Percentiles rank a stretch among this genome's conserved stretches.
Conservation (phyloP, 2,888 invertebrate species). For the Diarsia dahlii region DNA sequence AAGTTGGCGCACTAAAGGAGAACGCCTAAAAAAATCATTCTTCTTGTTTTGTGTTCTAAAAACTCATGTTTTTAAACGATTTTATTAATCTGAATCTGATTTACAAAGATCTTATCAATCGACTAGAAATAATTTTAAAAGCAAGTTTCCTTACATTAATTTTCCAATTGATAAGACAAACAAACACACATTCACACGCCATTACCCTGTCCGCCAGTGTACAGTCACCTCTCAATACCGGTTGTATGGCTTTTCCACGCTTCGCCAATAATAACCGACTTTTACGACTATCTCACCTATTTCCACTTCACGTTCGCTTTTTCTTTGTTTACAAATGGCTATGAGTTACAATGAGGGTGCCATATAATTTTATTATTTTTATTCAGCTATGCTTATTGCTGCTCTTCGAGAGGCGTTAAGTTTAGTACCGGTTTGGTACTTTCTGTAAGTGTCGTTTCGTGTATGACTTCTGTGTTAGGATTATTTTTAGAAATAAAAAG, state of each 20-base stretch:
- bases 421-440: conserved; percentile 17
- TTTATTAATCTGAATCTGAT: not conserved
- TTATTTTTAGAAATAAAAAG: not conserved
- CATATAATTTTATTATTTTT: conserved; percentile 61
- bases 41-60: not conserved
- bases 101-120: not conserved
- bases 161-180: not conserved
- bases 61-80: not conserved
- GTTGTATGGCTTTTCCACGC: conserved; percentile 59
- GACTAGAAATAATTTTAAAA: not conserved
- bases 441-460: conserved; percentile 17
- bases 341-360: conserved; percentile 48
- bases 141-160: not conserved
- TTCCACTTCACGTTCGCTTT: conserved; percentile 46
- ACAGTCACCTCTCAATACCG: conserved; percentile 57
- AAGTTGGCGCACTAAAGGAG: no score
- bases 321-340: conserved; percentile 64
- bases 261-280: conserved; percentile 64
- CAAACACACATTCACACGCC: not conserved
- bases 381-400: conserved; percentile 41
- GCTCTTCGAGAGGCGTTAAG: conserved; percentile 24
- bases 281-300: conserved; percentile 71
- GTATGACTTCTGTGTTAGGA: conserved; percentile 1
- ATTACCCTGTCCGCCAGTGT: conserved; percentile 28
- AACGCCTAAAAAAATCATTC: no score